Conservation (phyloP, 2,888 invertebrate species). For the Gryllus longicercus region DNA sequence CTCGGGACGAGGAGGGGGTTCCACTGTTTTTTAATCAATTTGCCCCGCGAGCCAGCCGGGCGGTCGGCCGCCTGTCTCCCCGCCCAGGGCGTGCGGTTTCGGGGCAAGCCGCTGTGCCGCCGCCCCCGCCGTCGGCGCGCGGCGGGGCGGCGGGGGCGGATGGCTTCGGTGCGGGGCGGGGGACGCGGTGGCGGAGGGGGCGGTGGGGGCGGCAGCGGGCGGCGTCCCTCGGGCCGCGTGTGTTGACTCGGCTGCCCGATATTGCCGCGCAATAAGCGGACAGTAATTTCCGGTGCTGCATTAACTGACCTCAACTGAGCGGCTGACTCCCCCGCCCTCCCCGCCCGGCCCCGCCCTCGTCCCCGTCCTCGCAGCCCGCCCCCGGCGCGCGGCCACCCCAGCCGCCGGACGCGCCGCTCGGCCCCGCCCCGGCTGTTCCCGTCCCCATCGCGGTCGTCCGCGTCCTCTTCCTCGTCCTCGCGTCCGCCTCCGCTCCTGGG, state of each 20-base stretch:
- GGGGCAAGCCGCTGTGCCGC: conserved; percentile 6
- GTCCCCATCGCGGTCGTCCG: too few relatives aligned
- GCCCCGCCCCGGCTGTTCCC: too few relatives aligned
- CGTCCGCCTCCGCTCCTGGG: too few relatives aligned
- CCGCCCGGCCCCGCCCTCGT: background rate
- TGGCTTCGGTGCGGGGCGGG: background rate
- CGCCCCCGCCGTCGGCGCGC: background rate
- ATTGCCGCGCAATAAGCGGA: conserved; percentile 17
- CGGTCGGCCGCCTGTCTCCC: background rate
- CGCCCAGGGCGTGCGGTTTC: conserved; percentile 17
- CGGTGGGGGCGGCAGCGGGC: background rate
- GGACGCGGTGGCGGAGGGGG: background rate
- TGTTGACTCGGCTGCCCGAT: conserved; percentile 17
- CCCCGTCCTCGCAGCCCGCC: too few relatives aligned
- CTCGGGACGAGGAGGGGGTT: background rate
- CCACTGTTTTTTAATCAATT: conserved; percentile 17
- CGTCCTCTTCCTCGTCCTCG: too few relatives aligned
- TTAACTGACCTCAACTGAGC: background rate
- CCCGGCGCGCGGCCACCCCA: too few relatives aligned
- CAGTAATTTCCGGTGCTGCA: conserved; percentile 17
- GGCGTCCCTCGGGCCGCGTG: conserved; percentile 6
- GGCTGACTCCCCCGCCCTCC: background rate
- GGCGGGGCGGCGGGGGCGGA: background rate
- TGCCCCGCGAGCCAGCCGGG: conserved; percentile 1
- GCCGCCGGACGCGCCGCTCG: too few relatives aligned